Evolutionary conservation across 2,797 vertebrate species (phyloP).

Genomic region (Pteronotus mesoamericanus): DNA sequence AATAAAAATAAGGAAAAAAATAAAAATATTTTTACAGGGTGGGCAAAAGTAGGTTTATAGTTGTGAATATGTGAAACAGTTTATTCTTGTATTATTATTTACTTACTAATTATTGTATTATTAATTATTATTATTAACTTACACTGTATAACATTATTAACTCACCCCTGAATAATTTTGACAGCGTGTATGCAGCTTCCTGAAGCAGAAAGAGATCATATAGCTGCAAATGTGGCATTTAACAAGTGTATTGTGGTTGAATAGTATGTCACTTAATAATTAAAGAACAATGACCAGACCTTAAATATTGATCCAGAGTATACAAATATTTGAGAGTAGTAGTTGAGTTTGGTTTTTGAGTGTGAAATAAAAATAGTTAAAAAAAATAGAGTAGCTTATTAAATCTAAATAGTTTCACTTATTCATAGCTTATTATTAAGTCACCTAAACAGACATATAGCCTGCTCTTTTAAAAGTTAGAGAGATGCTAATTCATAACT

Average conservation of each 20-base stretch:
- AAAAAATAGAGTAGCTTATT: conserved; percentile 25
- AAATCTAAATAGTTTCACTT: conserved; percentile 42
- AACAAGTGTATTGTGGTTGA: not conserved
- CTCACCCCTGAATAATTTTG: not conserved
- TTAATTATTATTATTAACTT: too few relatives aligned
- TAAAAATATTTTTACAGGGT: too few relatives aligned
- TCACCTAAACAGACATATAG: not conserved
- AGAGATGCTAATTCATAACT: not conserved
- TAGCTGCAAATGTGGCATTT: not conserved
- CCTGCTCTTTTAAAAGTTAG: conserved; percentile 10
- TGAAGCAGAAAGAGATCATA: not conserved
- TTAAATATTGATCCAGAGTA: not conserved
- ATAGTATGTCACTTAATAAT: not conserved
- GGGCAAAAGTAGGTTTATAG: too few relatives aligned
- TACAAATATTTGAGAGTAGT: not conserved
- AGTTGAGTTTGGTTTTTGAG: conserved; percentile 26
- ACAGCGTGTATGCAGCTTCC: not conserved
- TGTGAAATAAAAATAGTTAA: conserved; percentile 7
- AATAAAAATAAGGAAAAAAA: too few relatives aligned
- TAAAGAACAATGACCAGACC: not conserved
- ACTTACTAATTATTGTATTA: too few relatives aligned
- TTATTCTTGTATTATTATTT: too few relatives aligned
- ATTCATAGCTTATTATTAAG: conserved; percentile 39
- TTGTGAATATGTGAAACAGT: too few relatives aligned
- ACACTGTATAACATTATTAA: too few relatives aligned